These are phyloP conservation scores for Galendromus occidentalis DNA, from an alignment of 1,140 invertebrate genomes.

Conservation along the genomic window DNA sequence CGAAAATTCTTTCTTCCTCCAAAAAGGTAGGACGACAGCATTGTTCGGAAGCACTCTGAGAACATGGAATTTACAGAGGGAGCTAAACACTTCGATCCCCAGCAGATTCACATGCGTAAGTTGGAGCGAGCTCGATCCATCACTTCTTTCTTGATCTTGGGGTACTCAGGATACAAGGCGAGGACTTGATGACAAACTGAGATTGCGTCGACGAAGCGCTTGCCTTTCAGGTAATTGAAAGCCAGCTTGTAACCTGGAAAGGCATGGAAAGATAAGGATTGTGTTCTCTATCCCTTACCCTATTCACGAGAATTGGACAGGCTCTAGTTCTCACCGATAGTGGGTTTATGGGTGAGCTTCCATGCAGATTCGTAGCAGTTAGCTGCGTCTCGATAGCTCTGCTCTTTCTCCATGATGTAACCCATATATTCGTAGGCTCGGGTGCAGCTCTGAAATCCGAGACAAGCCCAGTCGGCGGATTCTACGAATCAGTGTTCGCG, in stretches of 20 bases:
- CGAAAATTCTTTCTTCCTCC: too few species aligned
- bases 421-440: conserved; percentile 77
- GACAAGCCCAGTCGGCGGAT: neutral
- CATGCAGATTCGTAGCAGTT: conserved; percentile 63
- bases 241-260: conserved; percentile 57
- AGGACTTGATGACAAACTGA: conserved; percentile 57
- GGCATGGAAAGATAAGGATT: conserved; percentile 4
- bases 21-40: too few species aligned
- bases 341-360: conserved; percentile 52
- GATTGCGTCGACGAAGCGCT: conserved; percentile 65
- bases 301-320: neutral
- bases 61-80: too few species aligned
- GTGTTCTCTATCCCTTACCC: neutral
- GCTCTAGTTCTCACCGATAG: conserved; percentile 34
- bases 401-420: conserved; percentile 72
- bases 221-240: conserved; percentile 73
- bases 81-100: too few species aligned
- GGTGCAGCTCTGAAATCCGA: conserved; percentile 41
- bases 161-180: conserved; percentile 61
- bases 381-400: conserved; percentile 67
- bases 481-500: neutral
- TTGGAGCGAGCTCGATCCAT: conserved; percentile 75
- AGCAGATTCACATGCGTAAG: conserved; percentile 39
- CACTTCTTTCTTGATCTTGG: conserved; percentile 75
- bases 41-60: too few species aligned